phyloP scores from a whole-genome alignment of 92 coral and sea anemone species.

The Palythoa grandiflora region DNA sequence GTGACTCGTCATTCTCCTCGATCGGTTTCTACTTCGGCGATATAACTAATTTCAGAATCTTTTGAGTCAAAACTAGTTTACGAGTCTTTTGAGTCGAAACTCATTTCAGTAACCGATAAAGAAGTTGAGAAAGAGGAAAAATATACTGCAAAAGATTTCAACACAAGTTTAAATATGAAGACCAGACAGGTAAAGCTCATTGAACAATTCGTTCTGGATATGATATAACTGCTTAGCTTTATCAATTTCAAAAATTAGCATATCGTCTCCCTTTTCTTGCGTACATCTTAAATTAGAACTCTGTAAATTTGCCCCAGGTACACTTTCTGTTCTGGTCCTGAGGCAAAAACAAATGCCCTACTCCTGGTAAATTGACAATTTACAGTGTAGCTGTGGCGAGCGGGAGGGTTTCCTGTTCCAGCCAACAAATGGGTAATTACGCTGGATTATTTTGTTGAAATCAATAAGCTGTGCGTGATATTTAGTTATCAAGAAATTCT shows the following conservation, averaged over 20 bases:
- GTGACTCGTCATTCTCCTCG: not conserved
- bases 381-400: too few relatives aligned
- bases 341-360: too few relatives aligned
- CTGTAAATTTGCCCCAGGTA: not conserved
- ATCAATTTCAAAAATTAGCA: not conserved
- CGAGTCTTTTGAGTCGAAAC: not conserved
- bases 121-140: not conserved
- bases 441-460: too few relatives aligned
- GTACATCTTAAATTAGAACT: slow-evolving; percentile 42
- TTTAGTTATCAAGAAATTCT: too few relatives aligned
- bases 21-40: not conserved
- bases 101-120: not conserved
- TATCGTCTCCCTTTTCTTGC: slow-evolving; percentile 8
- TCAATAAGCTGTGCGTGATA: too few relatives aligned
- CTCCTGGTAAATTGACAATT: too few relatives aligned
- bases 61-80: not conserved
- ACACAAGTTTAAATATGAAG: slow-evolving; percentile 10
- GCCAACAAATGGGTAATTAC: too few relatives aligned
- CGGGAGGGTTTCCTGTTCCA: too few relatives aligned
- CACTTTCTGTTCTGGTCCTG: too few relatives aligned
- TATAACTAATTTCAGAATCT: not conserved
- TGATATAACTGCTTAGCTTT: slow-evolving; percentile 29
- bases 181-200: slow-evolving; percentile 43
- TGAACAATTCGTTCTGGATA: slow-evolving; percentile 39
- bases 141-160: slow-evolving; percentile 1